phyloP scores from a whole-genome alignment of 2,113 vertebrate species.

The Rhynchomys soricoides region DNA sequence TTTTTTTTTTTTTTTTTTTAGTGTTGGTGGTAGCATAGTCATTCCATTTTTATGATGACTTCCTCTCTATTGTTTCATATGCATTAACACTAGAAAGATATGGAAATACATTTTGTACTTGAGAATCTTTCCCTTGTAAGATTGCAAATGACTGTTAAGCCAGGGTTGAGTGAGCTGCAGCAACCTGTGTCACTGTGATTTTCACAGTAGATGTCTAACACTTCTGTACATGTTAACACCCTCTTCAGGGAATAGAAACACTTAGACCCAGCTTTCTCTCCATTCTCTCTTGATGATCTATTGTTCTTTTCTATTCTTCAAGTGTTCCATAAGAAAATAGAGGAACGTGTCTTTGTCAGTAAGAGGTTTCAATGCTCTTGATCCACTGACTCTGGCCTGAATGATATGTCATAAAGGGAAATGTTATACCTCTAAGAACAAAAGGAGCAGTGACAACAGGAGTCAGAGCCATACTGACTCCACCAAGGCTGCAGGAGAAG shows the following conservation, averaged over 20 bases:
- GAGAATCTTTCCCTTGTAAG: not conserved
- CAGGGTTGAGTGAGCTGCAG: not conserved
- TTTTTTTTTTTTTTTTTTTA: conserved; percentile 38
- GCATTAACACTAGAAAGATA: conserved; percentile 51
- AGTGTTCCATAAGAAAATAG: conserved; percentile 55
- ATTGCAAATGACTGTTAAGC: conserved; percentile 22
- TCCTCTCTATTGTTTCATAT: not conserved
- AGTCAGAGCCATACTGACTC: not conserved
- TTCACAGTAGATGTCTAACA: conserved; percentile 19
- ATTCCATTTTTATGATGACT: not conserved
- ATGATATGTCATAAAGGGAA: not conserved
- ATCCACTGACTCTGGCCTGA: conserved; percentile 9
- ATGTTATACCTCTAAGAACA: not conserved
- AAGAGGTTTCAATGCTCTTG: conserved; percentile 17
- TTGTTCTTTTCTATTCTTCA: conserved; percentile 67
- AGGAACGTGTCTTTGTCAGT: conserved; percentile 19
- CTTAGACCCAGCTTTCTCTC: not conserved
- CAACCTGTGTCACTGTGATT: conserved; percentile 48
- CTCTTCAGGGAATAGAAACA: conserved; percentile 37
- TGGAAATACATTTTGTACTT: conserved; percentile 47
- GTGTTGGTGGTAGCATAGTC: not conserved
- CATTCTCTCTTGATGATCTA: conserved; percentile 56
- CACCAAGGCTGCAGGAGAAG: not conserved
- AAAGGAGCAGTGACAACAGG: not conserved
- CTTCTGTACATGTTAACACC: conserved; percentile 62